Base-by-base conservation (phyloP, 1,140 invertebrate genomes). In the Eufriesea mexicana region DNA sequence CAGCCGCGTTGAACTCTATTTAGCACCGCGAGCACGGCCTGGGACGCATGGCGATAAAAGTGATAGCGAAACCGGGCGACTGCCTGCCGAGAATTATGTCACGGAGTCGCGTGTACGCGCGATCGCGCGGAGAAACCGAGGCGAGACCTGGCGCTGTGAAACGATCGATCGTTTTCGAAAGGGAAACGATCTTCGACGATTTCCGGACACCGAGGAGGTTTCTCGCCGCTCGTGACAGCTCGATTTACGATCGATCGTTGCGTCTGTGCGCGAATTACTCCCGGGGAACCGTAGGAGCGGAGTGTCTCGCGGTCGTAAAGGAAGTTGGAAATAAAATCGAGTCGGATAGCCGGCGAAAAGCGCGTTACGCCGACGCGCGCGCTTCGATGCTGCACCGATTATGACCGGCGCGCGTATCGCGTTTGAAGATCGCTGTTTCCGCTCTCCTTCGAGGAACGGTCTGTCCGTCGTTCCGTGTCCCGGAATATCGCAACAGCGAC, bases 51-150 rank as follows among this genome's bases (percentile, higher is more conserved):
- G 67, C 82, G 82, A 85, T 85, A 87, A 85, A 87, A 88, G 78
- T 67, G 85, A 90, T 85, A 85, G 75, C 57, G 68, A 73, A 79
- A 45, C 57, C 28, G 66, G 47, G 72, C 72, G 78, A 84, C 70
- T 80, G 35, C 54, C 64, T 25, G 86, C 76, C 75, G 83, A 87
- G 84, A 89, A 91, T 91, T 78, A 90, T 90, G 88, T 91, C 89
- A 84, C 77, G 79, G 75, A 73, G 78, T 83, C 54, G 82, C 51
- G 42, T 35, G 49, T 47, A 10, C 72, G 54, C 66, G 42, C 20
- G 47, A 57, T n/a, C 9, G 55, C 28, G n/a, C 9, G 7, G 62
- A 42, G 51, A 55, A 78, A 77, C 57, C 55, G 54, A 16, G 28
- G 28, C 18, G 16, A 62, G 12, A 18, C 42, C 64, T 4, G 35